A percentile compares a stretch with the other conserved stretches of the same genome.
phyloP scores from a whole-genome alignment of 2,113 vertebrate species.

The Microtus ochrogaster region DNA sequence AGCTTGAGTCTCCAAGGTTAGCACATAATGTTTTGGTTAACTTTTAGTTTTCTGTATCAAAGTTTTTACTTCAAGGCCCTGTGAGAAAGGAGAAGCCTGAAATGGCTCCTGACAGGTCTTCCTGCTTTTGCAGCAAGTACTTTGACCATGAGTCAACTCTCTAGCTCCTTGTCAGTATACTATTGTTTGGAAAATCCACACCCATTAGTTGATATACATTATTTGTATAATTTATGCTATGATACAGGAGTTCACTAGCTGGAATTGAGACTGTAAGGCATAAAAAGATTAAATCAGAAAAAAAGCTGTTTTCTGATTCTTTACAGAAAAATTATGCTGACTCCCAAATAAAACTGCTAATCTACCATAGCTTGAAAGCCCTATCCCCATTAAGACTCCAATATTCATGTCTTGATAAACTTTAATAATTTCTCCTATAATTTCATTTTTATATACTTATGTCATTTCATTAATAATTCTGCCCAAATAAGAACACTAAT shows the following conservation, averaged over 20 bases:
- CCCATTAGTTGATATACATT: neutral
- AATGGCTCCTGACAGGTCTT: too few relatives aligned
- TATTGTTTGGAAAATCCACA: neutral
- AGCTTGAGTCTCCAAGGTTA: too few relatives aligned
- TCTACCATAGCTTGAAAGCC: neutral
- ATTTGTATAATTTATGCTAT: neutral
- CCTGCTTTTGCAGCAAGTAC: neutral
- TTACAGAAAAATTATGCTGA: neutral
- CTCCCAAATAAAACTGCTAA: neutral
- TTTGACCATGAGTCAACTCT: neutral
- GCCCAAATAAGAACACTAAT: neutral
- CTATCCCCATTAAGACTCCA: neutral
- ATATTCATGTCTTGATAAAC: conserved; percentile 2
- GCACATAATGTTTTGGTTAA: too few relatives aligned
- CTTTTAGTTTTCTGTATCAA: too few relatives aligned
- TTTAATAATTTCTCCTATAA: neutral
- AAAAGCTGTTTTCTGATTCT: neutral
- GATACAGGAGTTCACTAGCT: neutral
- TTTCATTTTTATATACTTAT: neutral
- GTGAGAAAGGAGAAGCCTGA: too few relatives aligned
- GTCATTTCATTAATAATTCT: neutral
- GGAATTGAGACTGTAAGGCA: neutral
- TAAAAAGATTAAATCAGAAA: neutral
- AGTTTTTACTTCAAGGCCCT: too few relatives aligned
- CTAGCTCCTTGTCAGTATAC: neutral